phyloP scores from a whole-genome alignment of 2,797 vertebrate genomes.

The Chaetodon trifasciatus region DNA sequence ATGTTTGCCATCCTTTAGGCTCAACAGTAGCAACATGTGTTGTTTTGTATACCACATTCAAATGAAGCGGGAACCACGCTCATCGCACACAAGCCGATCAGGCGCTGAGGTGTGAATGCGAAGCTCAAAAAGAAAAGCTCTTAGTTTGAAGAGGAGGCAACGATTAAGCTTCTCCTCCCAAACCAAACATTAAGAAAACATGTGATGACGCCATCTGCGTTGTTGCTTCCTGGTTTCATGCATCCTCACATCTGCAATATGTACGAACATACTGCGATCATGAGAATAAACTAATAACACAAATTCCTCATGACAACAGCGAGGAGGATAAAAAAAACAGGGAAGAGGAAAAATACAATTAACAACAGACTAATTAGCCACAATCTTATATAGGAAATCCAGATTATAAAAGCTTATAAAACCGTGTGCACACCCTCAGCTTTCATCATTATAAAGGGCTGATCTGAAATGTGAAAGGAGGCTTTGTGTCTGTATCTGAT shows the following conservation, averaged over 20 bases:
- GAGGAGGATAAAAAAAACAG: not conserved
- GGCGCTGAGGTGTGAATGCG: not conserved
- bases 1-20: not conserved
- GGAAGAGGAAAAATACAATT: not conserved
- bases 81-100: not conserved
- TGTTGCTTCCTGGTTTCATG: not conserved
- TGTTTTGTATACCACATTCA: slow-evolving; percentile 29
- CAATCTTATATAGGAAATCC: not conserved
- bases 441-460: not conserved
- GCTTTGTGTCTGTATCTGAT: not conserved
- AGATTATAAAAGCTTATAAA: not conserved
- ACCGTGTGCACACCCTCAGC: not conserved
- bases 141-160: not conserved
- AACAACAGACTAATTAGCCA: not conserved
- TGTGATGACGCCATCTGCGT: not conserved
- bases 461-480: not conserved
- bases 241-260: not conserved
- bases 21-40: not conserved
- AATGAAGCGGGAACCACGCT: slow-evolving; percentile 14
- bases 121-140: not conserved
- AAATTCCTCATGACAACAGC: not conserved
- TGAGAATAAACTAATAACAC: not conserved
- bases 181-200: not conserved
- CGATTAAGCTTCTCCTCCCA: not conserved
- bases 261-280: not conserved